phyloP scores from a whole-genome alignment of 2,888 invertebrate species.

The Aphidius colemani region DNA sequence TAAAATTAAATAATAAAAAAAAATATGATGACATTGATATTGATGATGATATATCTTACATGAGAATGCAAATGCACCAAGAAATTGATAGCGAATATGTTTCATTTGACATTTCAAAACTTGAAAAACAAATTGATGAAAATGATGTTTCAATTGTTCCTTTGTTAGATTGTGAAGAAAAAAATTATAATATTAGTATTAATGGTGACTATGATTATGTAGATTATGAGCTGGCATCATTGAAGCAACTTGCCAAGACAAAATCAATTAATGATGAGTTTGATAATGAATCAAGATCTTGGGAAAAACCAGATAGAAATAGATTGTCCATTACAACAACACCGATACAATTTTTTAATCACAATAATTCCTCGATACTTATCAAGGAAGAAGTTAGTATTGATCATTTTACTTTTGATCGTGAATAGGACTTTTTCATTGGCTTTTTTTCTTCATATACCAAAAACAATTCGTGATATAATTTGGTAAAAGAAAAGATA shows the following conservation, averaged over 20 bases:
- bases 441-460: neutral
- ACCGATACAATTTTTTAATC: neutral
- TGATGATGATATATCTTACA: conserved; percentile 5
- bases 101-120: neutral
- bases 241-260: neutral
- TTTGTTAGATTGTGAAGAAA: neutral
- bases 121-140: neutral
- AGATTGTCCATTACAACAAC: neutral
- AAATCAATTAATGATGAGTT: neutral
- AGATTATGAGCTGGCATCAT: conserved; percentile 10
- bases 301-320: conserved; percentile 6
- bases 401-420: conserved; percentile 27
- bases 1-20: neutral
- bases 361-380: conserved; percentile 16
- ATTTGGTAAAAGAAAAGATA: neutral
- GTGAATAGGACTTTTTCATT: neutral
- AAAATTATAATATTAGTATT: neutral
- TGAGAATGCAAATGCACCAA: conserved; percentile 2
- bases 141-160: neutral
- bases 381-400: conserved; percentile 34
- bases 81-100: neutral
- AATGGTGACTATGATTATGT: conserved; percentile 1
- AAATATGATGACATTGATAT: conserved; percentile 4
- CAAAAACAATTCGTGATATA: conserved; percentile 12
- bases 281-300: conserved; percentile 3